Evolutionary conservation across 2,113 vertebrate species (phyloP), one percentile per base, ranked within the genome.

Genomic region (Psittacus erithacus): DNA sequence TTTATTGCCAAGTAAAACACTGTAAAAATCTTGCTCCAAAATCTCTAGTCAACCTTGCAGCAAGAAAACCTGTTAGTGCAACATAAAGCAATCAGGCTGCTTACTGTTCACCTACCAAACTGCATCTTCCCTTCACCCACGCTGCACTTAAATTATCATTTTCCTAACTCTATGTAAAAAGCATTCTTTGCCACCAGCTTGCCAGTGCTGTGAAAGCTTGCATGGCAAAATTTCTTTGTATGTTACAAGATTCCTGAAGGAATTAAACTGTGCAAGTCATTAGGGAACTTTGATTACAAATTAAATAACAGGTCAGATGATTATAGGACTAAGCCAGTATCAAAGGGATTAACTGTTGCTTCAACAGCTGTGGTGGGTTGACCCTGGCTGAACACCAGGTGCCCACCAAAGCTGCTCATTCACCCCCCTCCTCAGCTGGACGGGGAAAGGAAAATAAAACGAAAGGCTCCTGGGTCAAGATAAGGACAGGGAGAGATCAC

Each of bases 251-350:
- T 5, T 95, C 76, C 85, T 74, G 43, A 70, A 90, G 87, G 75
- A 92, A 92, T 88, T 95, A 94, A 92, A 83, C 38, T 31, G 64
- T 24, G 33, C 13, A 67, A 86, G 79, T 74, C 79, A 92, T 83
- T 86, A 92, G 35, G 93, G 52, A 94, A 79, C 65, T 93, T 75
- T 35, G 73, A 77, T 95, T 89, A 84, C 75, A 73, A 38, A 81
- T 57, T 82, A 93, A 95, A 65, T 73, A 92, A 75, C 44, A 91
- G 80, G 41, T 86, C 74, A 79, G 62, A 89, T 68, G 47, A 93
- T 82, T 87, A 90, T 43, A 85, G 80, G 92, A 79, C 31, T 28
- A 62, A 31, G n/a, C 55, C 55, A 55, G 24, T 90, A 95, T 71
- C 65, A 91, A 75, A 93, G 19, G 41, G 31, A 96, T 92, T 95